A percentile compares a stretch with the other conserved stretches of the same genome.
Evolutionary conservation across 2,888 invertebrate species (phyloP).

Genomic region (Phortica okadai): DNA sequence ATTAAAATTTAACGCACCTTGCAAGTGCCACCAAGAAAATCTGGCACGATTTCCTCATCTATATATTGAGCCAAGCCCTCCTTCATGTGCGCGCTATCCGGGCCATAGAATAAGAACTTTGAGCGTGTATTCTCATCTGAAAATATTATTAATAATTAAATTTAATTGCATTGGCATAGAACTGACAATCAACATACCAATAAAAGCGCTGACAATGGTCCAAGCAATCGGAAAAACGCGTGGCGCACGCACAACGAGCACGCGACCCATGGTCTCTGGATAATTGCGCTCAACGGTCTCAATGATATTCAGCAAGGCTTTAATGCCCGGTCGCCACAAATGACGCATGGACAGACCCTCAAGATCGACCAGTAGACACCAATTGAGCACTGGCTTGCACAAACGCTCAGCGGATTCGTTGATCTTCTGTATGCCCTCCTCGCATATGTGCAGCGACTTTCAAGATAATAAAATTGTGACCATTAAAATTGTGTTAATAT

Average conservation of each 20-base stretch:
- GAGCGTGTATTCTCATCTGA: constrained; percentile 93
- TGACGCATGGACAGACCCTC: constrained; percentile 97
- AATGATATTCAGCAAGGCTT: constrained; percentile 82
- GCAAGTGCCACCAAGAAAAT: constrained; percentile 93
- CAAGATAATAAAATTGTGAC: constrained; percentile 40
- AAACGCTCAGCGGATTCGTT: constrained; percentile 89
- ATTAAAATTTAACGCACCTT: constrained; percentile 79
- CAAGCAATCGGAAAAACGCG: constrained; percentile 96
- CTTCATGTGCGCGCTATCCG: constrained; percentile 86
- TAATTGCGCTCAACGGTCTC: constrained; percentile 95
- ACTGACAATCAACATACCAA: constrained; percentile 79
- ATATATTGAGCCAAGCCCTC: constrained; percentile 92
- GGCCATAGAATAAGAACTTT: constrained; percentile 94
- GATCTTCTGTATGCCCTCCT: constrained; percentile 91
- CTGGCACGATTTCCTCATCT: constrained; percentile 89
- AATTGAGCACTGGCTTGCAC: constrained; percentile 91
- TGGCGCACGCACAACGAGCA: constrained; percentile 93
- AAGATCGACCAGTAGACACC: constrained; percentile 93
- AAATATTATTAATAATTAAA: background rate
- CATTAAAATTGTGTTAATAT: background rate
- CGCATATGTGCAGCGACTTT: constrained; percentile 90
- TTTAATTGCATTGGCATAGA: background rate
- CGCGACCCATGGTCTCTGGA: constrained; percentile 95
- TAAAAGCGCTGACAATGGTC: constrained; percentile 96
- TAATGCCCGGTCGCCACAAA: constrained; percentile 94